Conservation (phyloP, 2,113 vertebrate species). For the Baryphthengus martii region DNA sequence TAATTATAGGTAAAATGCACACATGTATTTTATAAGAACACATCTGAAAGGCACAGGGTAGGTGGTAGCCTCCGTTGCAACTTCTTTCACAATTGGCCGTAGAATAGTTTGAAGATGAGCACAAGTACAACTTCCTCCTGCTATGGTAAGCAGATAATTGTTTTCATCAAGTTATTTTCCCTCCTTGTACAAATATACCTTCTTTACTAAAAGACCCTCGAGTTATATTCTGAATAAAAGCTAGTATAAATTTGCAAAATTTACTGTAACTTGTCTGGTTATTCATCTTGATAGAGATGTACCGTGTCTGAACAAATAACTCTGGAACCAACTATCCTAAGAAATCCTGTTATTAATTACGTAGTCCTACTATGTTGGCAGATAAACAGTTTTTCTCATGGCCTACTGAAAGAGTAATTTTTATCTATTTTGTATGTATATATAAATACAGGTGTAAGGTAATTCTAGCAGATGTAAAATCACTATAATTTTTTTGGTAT, state of each 20-base stretch:
- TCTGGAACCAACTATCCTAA: background rate
- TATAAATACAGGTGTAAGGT: background rate
- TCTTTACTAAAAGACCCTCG: background rate
- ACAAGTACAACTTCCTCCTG: background rate
- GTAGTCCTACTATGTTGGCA: background rate
- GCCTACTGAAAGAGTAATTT: background rate
- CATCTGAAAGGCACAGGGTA: background rate
- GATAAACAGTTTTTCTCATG: background rate
- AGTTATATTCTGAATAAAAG: background rate
- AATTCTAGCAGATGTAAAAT: background rate
- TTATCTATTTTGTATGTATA: background rate
- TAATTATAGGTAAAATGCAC: background rate
- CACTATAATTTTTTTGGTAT: background rate
- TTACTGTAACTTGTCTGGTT: background rate
- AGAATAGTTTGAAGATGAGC: background rate
- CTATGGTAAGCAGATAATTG: background rate
- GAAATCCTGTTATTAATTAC: background rate
- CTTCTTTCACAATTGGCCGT: background rate
- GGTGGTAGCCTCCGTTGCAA: background rate
- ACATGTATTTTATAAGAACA: background rate
- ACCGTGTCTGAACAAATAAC: background rate
- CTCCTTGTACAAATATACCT: background rate
- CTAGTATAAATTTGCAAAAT: background rate
- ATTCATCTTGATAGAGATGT: background rate
- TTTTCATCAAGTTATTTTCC: background rate